Conservation (phyloP, 2,888 invertebrate species). For the Acanthoscelides obtectus region DNA sequence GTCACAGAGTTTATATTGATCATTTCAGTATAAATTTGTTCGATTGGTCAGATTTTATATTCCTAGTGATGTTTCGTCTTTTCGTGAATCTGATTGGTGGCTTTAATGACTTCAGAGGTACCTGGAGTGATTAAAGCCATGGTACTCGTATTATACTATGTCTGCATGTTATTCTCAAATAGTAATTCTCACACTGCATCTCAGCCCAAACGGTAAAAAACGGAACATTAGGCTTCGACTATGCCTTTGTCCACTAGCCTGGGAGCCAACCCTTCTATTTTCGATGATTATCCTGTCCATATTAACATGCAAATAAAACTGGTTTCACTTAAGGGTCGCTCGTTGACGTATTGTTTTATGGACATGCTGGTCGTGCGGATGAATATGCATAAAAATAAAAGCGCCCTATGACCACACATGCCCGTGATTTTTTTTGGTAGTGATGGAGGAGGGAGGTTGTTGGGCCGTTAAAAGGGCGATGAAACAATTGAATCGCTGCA, state of each 20-base stretch:
- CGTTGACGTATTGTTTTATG: constrained; percentile 23
- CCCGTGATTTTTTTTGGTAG: constrained; percentile 9
- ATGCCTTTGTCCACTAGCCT: background rate
- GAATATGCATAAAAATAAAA: constrained; percentile 11
- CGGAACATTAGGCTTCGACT: background rate
- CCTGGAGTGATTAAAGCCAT: too few species aligned
- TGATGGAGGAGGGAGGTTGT: constrained; percentile 10
- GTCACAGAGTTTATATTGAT: too few species aligned
- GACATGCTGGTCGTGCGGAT: constrained; percentile 6
- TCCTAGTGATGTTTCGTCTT: too few species aligned
- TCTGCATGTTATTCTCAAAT: too few species aligned
- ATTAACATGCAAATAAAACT: constrained; percentile 32
- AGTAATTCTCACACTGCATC: background rate
- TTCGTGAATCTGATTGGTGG: too few species aligned
- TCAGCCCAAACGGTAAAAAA: background rate
- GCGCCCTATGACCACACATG: constrained; percentile 15
- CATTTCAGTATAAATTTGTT: too few species aligned
- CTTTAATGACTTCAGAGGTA: too few species aligned
- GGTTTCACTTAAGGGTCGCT: constrained; percentile 25
- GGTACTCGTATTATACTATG: too few species aligned
- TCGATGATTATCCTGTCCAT: background rate
- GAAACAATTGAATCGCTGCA: constrained; percentile 12
- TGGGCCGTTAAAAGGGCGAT: constrained; percentile 2
- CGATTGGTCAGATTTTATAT: too few species aligned
- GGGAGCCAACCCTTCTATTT: background rate